Base-by-base conservation (phyloP, 2,113 vertebrate genomes). In the Lophochroa leadbeateri region DNA sequence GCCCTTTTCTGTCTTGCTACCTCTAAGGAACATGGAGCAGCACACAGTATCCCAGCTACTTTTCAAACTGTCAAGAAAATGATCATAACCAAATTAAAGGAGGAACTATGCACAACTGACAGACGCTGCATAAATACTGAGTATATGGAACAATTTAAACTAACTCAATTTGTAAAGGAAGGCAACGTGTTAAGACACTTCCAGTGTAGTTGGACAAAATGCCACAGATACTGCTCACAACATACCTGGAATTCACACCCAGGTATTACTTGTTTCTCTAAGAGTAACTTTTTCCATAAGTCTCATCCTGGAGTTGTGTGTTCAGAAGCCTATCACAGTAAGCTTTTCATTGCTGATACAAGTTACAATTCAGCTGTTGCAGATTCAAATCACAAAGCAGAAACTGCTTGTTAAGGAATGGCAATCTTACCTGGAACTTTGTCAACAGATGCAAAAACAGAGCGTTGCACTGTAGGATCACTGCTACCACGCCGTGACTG, bases 371-470 rank as follows among this genome's bases (percentile, higher is more conserved):
- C 23, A 68, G 29, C 39, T 86, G 83, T 68, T 31, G 44, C 49
- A 88, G 55, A 33, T 0, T 50, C 3, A 87, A 82, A 68, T 18
- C 57, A 82, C 78, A 74, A 58, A 65, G 29, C 17, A 92, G 55
- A 70, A 85, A 2, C 1, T 35, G 17, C 78, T 49, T 39, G 35
- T 19, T n/a, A 60, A 65, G 19, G 23, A 81, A 55, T 13, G 13
- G 5, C 41, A 13, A 21, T 29, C 93, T 98, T 97, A 99, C 99
- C 99, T 98, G 99, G 99, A 58, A 99, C 99, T 97, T 99, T 99
- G 97, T 99, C 99, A n/a, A 99, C 99, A 0, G 99, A 99, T 2
- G 98, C 98, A 49, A 99, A 99, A 67, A 99, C 98, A 0, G 99
- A 98, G 87, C 99, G 98, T 53, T 98, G 99, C 13, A 99, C 98